Conservation (phyloP, 2,888 invertebrate species). For the Pachycephus smyrnensis region DNA sequence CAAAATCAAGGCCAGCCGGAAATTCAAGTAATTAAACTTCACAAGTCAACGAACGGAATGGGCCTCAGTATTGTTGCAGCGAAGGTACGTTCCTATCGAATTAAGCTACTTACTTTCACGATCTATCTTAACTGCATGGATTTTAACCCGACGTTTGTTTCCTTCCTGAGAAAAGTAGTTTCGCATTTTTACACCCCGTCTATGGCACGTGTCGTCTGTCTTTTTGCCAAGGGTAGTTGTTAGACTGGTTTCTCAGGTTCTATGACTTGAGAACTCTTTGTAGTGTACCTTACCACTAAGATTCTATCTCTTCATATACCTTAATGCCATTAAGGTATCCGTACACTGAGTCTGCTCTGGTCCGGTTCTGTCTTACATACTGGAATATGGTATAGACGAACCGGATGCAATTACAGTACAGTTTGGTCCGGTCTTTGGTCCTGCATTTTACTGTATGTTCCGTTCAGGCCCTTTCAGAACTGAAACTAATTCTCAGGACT, state of each 20-base stretch:
- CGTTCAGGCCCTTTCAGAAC: background rate
- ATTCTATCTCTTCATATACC: background rate
- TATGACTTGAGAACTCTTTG: background rate
- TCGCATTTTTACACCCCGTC: slow-evolving; percentile 21
- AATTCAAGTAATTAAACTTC: slow-evolving; percentile 86
- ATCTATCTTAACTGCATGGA: background rate
- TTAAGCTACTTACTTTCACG: background rate
- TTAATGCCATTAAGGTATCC: background rate
- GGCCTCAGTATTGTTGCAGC: slow-evolving; percentile 99
- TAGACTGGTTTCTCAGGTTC: slow-evolving; percentile 22
- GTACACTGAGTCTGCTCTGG: background rate
- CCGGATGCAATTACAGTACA: background rate
- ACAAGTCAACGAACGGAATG: slow-evolving; percentile 97
- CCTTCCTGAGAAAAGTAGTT: slow-evolving; percentile 26
- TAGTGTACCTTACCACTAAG: background rate
- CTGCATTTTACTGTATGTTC: background rate
- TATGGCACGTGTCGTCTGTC: slow-evolving; percentile 5
- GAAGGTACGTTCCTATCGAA: slow-evolving; percentile 73
- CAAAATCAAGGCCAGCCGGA: slow-evolving; percentile 74
- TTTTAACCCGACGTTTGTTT: background rate
- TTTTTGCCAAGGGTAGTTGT: slow-evolving; percentile 21
- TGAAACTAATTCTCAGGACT: background rate
- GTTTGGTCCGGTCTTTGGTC: background rate
- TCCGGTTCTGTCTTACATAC: background rate
- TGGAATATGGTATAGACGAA: background rate